Base-by-base conservation (phyloP, 2,888 invertebrate genomes). In the Drosophila ustulata region DNA sequence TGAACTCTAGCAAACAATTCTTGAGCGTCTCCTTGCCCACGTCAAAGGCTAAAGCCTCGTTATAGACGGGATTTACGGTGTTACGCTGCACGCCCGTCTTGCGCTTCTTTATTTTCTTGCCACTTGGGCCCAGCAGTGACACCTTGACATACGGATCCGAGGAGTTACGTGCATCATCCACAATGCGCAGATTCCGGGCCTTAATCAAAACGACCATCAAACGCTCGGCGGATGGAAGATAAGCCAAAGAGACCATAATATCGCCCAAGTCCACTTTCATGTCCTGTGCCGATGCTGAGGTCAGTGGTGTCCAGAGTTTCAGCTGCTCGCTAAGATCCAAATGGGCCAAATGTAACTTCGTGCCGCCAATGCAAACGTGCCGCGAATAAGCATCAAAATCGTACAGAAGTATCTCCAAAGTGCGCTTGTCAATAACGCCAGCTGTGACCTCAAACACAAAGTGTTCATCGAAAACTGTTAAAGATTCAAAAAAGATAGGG, bases 61-160 rank as follows among this genome's bases (percentile, higher is more conserved):
- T 98, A 93, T 97, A 98, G 0, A 98, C 96, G 0, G 98, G 98
- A 90, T 95, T 96, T 0, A 98, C 93, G 0, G 97, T 97, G 82
- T 96, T 96, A 90, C 96, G 95, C 91, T 97, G 96, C 1, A 98
- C 97, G 0, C 96, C 96, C 0, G 98, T 98, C 92, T 98, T 98
- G 92, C 97, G 96, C 93, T 98, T 98, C 93, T 98, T 98, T 84
- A 98, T 96, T 67, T 98, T 94, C 91, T 97, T 97, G 7, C 97
- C 97, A 3, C 96, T 96, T 92, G 97, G 96, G 89, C 96, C 96
- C 81, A 98, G 94, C 63, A 98, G 93, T 83, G 97, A 96, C 28
- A 98, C 96, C 93, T 98, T 98, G 62, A 98, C 97, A 92, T 98
- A 98, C 0, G 98, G 98, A 94, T 98, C 98, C 96, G 93, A 98